These are phyloP conservation scores for Cataglyphis hispanica DNA, from an alignment of 1,140 invertebrate genomes.

Conservation along the genomic window DNA sequence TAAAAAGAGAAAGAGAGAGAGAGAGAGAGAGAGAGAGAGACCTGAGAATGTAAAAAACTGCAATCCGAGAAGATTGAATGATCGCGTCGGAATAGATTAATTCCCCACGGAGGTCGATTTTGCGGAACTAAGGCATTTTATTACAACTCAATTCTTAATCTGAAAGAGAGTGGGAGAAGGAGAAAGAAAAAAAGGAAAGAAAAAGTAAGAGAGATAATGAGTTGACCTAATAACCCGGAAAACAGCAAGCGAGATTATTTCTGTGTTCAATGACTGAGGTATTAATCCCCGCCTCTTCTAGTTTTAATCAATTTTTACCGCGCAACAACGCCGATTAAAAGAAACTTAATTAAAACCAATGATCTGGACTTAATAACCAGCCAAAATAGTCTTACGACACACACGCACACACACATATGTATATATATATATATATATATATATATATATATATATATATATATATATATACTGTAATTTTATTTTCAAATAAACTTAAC, in stretches of 20 bases:
- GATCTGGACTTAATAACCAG: too few species aligned
- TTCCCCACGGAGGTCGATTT: slow-evolving; percentile 57
- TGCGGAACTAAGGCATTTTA: slow-evolving; percentile 66
- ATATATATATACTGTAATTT: too few species aligned
- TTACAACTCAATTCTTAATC: slow-evolving; percentile 12
- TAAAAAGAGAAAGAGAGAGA: neutral
- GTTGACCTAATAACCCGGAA: slow-evolving; percentile 43
- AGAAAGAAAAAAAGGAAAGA: neutral
- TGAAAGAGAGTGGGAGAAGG: neutral
- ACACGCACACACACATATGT: too few species aligned
- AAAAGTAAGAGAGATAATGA: slow-evolving; percentile 34
- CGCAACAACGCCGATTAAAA: slow-evolving; percentile 2
- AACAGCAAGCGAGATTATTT: slow-evolving; percentile 20
- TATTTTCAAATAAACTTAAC: too few species aligned
- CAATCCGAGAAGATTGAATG: slow-evolving; percentile 66
- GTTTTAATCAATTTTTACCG: slow-evolving; percentile 49
- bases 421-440: too few species aligned
- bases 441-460: too few species aligned
- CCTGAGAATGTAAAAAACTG: slow-evolving; percentile 52
- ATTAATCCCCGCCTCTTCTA: neutral
- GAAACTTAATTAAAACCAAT: too few species aligned
- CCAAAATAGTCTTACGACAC: too few species aligned
- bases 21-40: neutral
- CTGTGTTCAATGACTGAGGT: neutral
- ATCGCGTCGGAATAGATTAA: slow-evolving; percentile 67